Base-by-base conservation (phyloP, 2,113 vertebrate genomes). In the Zeus faber region DNA sequence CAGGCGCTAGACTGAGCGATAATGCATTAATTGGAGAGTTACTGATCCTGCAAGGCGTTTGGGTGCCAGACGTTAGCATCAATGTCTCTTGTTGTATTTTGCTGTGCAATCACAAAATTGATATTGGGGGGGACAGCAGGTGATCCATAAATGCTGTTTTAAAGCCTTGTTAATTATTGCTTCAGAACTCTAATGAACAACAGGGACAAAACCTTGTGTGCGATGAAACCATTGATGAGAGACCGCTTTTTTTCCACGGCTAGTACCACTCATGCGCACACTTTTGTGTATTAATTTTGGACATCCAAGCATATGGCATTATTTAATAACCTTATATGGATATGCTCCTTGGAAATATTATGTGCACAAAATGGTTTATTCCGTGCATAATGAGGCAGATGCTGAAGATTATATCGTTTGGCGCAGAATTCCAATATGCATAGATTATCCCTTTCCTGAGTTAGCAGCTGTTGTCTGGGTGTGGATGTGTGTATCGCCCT, bases 131-230 rank as follows among this genome's bases (percentile, higher is more conserved):
- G 84, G 85, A 91, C 87, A 91, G 89, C 88, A 89, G 89, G 88
- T 90, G 88, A 90, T 89, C 88, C 86, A 89, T 89, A 91, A 90
- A 91, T 84, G 76, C 79, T 74, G 80, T 82, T 91, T 90, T 91
- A 89, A 89, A 87, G 85, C 87, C 87, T 87, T 88, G 86, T 89
- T 90, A 91, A 91, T 91, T 88, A 90, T 88, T 89, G 79, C 71
- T 86, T 85, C 83, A 87, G 85, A 89, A 85, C 83, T 82, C 81
- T 88, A 88, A 89, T 87, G 88, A 90, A 90, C 84, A 88, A 85
- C 76, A 66, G 72, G 79, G 72, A 85, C 83, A 87, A 87, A 86
- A 80, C 60, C 74, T 72, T 70, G 76, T 70, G 67, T 72, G 47
- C 72, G 81, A 76, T 71, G 78, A 76, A 73, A 79, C 78, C 77